These are phyloP conservation scores for Tetramorium simillimum DNA, from an alignment of 1,140 invertebrate species.

Conservation along the genomic window DNA sequence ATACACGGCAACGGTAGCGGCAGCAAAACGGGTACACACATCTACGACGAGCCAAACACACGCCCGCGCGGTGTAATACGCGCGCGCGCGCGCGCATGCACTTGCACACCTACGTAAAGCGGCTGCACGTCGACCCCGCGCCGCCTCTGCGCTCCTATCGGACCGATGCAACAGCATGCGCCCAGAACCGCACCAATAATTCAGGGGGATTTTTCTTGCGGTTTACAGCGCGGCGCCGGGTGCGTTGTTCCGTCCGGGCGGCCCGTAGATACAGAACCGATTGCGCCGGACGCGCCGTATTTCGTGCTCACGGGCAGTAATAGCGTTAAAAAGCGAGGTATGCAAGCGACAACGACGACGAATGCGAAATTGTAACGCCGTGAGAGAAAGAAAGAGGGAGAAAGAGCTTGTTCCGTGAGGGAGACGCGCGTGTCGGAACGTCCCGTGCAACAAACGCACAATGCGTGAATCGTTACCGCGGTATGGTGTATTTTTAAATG, in stretches of 20 bases:
- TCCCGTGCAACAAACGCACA: slow-evolving; percentile 8
- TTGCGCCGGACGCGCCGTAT: slow-evolving; percentile 37
- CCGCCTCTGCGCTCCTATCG: slow-evolving; percentile 51
- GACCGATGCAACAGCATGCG: slow-evolving; percentile 74
- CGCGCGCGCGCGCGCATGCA: slow-evolving; percentile 55
- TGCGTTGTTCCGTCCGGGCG: slow-evolving; percentile 50
- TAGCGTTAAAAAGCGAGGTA: slow-evolving; percentile 23
- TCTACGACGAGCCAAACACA: slow-evolving; percentile 60
- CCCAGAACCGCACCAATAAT: slow-evolving; percentile 83
- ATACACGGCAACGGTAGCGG: slow-evolving; percentile 76
- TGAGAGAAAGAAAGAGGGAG: background rate
- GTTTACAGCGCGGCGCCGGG: slow-evolving; percentile 78
- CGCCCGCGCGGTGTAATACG: background rate
- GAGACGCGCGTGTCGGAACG: background rate
- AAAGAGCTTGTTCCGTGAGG: background rate
- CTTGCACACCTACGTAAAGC: slow-evolving; percentile 14
- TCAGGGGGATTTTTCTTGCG: slow-evolving; percentile 83
- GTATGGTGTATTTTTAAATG: slow-evolving; percentile 22
- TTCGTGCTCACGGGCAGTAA: background rate
- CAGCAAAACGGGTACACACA: slow-evolving; percentile 48
- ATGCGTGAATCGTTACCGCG: slow-evolving; percentile 28
- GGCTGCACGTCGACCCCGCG: slow-evolving; percentile 40
- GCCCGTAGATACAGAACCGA: slow-evolving; percentile 33
- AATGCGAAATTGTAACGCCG: background rate
- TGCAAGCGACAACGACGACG: background rate